Evolutionary conservation across 1,140 invertebrate genomes (phyloP).

Genomic region (Potamilus streckersoni): DNA sequence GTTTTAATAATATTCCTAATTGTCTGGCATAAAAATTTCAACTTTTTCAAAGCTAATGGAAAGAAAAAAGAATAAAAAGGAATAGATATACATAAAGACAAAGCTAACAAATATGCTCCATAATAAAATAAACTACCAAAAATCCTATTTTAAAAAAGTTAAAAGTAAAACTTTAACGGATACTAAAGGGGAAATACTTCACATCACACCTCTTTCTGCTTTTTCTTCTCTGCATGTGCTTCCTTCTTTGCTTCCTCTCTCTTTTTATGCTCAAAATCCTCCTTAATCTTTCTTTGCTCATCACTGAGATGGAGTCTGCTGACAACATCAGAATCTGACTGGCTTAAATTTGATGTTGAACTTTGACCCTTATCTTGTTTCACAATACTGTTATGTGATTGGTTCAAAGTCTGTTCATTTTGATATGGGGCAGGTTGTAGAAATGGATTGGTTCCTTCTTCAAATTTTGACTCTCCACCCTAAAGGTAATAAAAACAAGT

Average conservation of each 20-base stretch:
- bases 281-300: slow-evolving; percentile 45
- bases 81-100: too few species aligned
- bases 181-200: background rate
- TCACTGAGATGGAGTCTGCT: slow-evolving; percentile 55
- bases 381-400: slow-evolving; percentile 1
- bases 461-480: slow-evolving; percentile 19
- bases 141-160: background rate
- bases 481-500: too few species aligned
- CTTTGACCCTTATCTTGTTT: background rate
- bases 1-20: background rate
- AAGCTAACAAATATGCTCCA: too few species aligned
- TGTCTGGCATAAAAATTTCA: too few species aligned
- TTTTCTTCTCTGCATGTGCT: slow-evolving; percentile 48
- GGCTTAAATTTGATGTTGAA: slow-evolving; percentile 19
- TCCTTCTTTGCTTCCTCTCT: slow-evolving; percentile 50
- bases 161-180: background rate
- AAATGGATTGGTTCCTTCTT: slow-evolving; percentile 33
- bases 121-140: too few species aligned
- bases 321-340: slow-evolving; percentile 42
- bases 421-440: slow-evolving; percentile 11
- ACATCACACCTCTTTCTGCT: slow-evolving; percentile 46
- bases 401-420: background rate
- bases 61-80: too few species aligned
- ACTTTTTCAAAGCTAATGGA: too few species aligned
- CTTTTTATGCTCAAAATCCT: slow-evolving; percentile 54